These are phyloP conservation scores for Sitta europaea DNA, from an alignment of 2,113 vertebrate species.

Conservation along the genomic window DNA sequence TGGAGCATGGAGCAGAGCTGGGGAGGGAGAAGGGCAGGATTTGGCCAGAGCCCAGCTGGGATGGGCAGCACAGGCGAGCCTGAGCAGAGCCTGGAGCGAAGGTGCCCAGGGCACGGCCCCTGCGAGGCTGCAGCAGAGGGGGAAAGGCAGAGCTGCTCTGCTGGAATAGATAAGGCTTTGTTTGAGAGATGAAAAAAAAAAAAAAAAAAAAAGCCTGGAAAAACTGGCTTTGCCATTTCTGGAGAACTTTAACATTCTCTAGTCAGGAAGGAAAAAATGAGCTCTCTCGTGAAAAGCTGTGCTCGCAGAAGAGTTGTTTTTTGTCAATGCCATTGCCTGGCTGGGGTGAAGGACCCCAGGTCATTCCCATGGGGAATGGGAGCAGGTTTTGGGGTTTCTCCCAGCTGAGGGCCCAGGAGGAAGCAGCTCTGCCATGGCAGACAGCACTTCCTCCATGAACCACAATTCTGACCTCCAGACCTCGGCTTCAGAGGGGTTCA, in stretches of 20 bases:
- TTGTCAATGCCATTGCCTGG: neutral
- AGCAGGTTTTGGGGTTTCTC: neutral
- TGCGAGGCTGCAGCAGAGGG: neutral
- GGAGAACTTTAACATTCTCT: neutral
- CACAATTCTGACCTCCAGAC: neutral
- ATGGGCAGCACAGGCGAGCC: neutral
- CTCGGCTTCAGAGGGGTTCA: neutral
- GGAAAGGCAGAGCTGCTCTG: neutral
- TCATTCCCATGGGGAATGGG: neutral
- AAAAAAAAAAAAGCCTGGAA: neutral
- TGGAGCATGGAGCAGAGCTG: neutral
- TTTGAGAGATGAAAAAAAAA: neutral
- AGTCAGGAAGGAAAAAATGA: neutral
- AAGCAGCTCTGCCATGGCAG: neutral
- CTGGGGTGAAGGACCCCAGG: neutral
- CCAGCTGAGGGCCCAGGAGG: neutral
- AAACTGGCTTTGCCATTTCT: neutral
- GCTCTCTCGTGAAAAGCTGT: neutral
- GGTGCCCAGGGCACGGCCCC: neutral
- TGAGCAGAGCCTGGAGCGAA: neutral
- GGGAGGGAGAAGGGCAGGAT: neutral
- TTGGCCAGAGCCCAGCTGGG: neutral
- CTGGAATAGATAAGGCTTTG: constrained; percentile 27
- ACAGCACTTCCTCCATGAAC: neutral
- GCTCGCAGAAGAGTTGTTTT: neutral